Conservation (phyloP, 1,140 invertebrate genomes). For the Trachymyrmex septentrionalis region DNA sequence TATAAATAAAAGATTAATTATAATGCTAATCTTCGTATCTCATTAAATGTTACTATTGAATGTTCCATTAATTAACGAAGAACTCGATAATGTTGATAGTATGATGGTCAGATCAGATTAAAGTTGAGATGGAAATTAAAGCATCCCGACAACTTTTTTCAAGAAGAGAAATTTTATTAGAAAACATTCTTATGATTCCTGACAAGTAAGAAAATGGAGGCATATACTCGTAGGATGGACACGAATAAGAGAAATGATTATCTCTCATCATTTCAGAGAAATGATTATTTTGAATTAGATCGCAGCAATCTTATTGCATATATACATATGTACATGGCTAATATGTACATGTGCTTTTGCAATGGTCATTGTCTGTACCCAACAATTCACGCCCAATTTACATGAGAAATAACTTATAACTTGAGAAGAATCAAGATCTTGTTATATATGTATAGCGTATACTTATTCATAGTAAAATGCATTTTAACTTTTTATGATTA, state of each 20-base stretch:
- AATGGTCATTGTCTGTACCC: conserved; percentile 28
- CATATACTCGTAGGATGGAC: neutral
- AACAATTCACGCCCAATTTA: conserved; percentile 51
- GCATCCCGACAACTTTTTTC: too few relatives aligned
- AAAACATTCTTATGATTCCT: too few relatives aligned
- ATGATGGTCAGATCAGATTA: too few relatives aligned
- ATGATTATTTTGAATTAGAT: conserved; percentile 41
- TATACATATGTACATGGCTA: conserved; percentile 15
- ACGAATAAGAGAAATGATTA: conserved; percentile 52
- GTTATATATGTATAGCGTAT: conserved; percentile 42
- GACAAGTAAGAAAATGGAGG: too few relatives aligned
- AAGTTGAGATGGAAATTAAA: too few relatives aligned
- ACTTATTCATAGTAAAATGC: too few relatives aligned
- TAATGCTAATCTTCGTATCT: neutral
- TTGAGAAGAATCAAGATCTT: conserved; percentile 70
- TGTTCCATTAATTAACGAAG: neutral
- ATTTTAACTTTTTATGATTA: too few relatives aligned
- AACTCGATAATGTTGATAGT: too few relatives aligned
- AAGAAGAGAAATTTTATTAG: too few relatives aligned
- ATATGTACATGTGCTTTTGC: conserved; percentile 41
- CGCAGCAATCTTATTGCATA: conserved; percentile 72
- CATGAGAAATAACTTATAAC: conserved; percentile 64
- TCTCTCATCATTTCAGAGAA: too few relatives aligned
- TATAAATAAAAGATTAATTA: conserved; percentile 15
- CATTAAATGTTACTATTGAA: neutral